A percentile compares a stretch with the other conserved stretches of the same genome.
Evolutionary conservation across 2,888 invertebrate species (phyloP).

Genomic region (Branchellion lobata): DNA sequence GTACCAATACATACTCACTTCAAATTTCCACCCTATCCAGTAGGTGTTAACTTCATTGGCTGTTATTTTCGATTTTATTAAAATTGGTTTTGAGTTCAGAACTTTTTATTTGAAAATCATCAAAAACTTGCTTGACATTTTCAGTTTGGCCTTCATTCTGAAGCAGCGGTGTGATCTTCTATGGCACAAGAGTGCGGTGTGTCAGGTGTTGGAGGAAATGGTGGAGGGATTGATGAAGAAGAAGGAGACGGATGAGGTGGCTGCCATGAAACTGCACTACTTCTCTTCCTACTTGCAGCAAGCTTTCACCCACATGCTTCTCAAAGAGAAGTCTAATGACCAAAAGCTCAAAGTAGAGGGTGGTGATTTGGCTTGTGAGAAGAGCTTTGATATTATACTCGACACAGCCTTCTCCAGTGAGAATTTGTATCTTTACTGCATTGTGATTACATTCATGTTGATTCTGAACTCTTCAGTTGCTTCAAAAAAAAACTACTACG

Average conservation of each 20-base stretch:
- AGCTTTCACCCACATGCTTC: slow-evolving; percentile 58
- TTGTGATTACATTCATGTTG: too few relatives aligned
- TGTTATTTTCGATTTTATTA: background rate
- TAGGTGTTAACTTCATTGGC: slow-evolving; percentile 46
- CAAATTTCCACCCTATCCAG: slow-evolving; percentile 63
- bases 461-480: too few relatives aligned
- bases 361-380: too few relatives aligned
- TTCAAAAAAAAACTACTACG: too few relatives aligned
- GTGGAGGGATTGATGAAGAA: slow-evolving; percentile 80
- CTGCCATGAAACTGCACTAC: slow-evolving; percentile 5
- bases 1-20: slow-evolving; percentile 81
- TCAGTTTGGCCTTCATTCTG: slow-evolving; percentile 23
- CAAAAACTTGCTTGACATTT: too few relatives aligned
- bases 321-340: slow-evolving; percentile 55
- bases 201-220: slow-evolving; percentile 79
- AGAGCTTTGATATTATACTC: too few relatives aligned
- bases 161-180: slow-evolving; percentile 67
- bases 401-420: too few relatives aligned
- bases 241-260: slow-evolving; percentile 72
- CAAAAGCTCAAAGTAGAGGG: too few relatives aligned
- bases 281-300: slow-evolving; percentile 47
- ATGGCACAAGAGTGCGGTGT: slow-evolving; percentile 73
- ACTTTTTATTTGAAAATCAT: too few relatives aligned
- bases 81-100: background rate
- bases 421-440: too few relatives aligned